Evolutionary conservation across 2,797 vertebrate species (phyloP).

Genomic region (Tachyglossus aculeatus): DNA sequence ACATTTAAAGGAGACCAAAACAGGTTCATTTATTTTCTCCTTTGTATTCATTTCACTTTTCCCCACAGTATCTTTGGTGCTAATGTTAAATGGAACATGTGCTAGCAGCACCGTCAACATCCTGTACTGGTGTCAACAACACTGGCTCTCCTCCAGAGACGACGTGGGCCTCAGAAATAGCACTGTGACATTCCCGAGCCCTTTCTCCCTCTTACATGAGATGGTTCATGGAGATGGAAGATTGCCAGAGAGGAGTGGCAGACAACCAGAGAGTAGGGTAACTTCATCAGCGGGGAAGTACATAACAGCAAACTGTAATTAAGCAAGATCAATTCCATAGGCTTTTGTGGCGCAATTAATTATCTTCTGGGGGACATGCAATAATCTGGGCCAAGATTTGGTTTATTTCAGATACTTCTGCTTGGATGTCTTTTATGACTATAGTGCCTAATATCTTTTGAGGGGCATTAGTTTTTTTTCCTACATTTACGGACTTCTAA

Average conservation of each 20-base stretch:
- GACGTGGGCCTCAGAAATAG: background rate
- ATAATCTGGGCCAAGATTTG: background rate
- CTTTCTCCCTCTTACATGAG: rapidly evolving
- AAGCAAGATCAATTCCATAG: background rate
- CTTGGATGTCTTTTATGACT: no score
- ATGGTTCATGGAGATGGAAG: background rate
- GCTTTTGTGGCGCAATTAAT: background rate
- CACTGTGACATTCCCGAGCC: background rate
- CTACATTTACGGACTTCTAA: no score
- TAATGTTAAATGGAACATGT: background rate
- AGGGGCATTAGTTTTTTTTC: no score
- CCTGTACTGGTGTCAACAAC: background rate
- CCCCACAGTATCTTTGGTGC: background rate
- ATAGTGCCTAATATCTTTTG: no score
- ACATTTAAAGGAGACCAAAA: background rate
- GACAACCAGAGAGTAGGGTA: background rate
- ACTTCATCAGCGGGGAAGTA: background rate
- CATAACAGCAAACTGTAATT: rapidly evolving
- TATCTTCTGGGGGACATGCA: background rate
- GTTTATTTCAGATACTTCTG: no score
- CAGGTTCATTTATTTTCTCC: background rate
- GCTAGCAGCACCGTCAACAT: background rate
- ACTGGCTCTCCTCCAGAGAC: background rate
- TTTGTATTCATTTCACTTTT: background rate
- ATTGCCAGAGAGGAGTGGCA: background rate